Conservation (phyloP, 2,888 invertebrate species). For the Epinotia brunnichana region DNA sequence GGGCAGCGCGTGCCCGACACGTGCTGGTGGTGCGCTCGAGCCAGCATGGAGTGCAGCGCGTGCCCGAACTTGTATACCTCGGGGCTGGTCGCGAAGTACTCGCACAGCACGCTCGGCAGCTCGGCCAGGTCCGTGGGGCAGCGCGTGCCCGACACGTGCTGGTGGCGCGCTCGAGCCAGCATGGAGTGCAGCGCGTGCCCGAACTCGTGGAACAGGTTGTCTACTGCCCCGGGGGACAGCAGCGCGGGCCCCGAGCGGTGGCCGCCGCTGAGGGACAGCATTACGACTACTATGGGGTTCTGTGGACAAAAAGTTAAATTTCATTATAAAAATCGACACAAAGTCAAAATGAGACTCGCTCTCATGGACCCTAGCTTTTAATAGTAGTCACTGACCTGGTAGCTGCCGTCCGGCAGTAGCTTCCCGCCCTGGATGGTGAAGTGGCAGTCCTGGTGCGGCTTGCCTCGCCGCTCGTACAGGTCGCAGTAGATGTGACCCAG, state of each 20-base stretch:
- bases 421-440: no score
- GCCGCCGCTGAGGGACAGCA: slow-evolving; percentile 93
- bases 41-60: no score
- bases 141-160: slow-evolving; percentile 98
- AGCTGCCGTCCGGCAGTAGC: no score
- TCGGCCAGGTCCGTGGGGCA: slow-evolving; percentile 99
- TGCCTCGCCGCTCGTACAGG: no score
- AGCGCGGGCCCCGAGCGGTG: slow-evolving; percentile 88
- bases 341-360: no score
- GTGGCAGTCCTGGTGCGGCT: no score
- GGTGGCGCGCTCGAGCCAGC: slow-evolving; percentile 96
- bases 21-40: no score
- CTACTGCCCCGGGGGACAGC: slow-evolving; percentile 92
- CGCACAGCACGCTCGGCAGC: slow-evolving; percentile 99
- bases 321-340: no score
- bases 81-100: slow-evolving; percentile 96
- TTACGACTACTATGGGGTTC: slow-evolving; percentile 95
- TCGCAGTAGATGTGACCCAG: no score
- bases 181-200: slow-evolving; percentile 99
- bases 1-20: no score
- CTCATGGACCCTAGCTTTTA: no score
- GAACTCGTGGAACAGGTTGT: slow-evolving; percentile 99
- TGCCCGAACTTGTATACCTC: slow-evolving; percentile 75
- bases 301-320: slow-evolving; percentile 58
- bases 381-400: no score